Conservation (phyloP, 2,113 vertebrate genomes). For the Podarcis muralis region DNA sequence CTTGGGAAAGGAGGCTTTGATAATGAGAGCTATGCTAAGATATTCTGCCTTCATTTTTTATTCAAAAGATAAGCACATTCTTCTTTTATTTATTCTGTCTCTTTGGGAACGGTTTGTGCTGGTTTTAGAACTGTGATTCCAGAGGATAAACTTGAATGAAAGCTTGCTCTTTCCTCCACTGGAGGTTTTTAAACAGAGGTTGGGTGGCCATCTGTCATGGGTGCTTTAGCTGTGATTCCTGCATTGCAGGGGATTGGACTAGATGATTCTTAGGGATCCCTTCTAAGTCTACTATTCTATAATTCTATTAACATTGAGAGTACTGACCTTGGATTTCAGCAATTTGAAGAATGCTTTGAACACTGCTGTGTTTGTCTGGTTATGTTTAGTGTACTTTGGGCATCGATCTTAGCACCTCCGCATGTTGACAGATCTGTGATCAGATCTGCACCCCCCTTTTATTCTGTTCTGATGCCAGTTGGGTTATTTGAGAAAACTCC, state of each 20-base stretch:
- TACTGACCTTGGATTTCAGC: not conserved
- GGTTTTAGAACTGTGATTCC: not conserved
- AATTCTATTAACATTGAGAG: not conserved
- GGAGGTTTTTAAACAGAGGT: no score
- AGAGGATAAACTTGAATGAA: not conserved
- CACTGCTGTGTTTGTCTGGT: no score
- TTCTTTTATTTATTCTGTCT: not conserved
- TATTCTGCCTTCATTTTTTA: not conserved
- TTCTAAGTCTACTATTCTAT: no score
- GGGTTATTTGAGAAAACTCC: not conserved
- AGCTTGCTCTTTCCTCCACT: not conserved
- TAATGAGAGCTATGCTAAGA: not conserved
- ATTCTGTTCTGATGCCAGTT: not conserved
- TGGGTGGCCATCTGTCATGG: no score
- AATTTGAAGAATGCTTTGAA: not conserved
- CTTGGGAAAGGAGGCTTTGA: not conserved
- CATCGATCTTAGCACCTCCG: not conserved
- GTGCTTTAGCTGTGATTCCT: no score
- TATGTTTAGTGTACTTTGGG: not conserved
- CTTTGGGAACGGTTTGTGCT: not conserved
- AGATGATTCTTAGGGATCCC: no score
- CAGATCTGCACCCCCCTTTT: not conserved
- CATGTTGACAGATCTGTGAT: not conserved
- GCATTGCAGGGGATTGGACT: no score
- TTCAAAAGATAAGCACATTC: not conserved